Base-by-base conservation (phyloP, 2,888 invertebrate species). In the Oasisia sp. region DNA sequence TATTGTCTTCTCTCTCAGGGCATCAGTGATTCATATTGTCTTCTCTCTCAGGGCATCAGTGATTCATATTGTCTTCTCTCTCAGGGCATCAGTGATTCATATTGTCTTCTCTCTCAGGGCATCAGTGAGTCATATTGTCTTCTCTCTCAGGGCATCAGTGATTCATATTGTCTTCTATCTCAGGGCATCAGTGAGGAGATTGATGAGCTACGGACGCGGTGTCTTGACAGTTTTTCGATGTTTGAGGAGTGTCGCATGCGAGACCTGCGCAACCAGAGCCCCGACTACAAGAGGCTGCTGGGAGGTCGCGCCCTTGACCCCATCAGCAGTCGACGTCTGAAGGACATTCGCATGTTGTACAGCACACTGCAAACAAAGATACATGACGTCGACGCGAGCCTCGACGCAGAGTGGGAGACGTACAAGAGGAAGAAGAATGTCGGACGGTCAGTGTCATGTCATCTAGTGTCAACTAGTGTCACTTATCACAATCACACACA, bases 371-470 rank as follows among this genome's bases (percentile, higher is more conserved):
- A 98, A 94, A 97, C 97, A 0, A 98, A 98, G 94, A 95, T 98
- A 9, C 97, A 97, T 3, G 97, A 98, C 95, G 97, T 98, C 0
- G 97, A 97, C 93, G 97, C 97, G 93, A 97, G 97, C 2, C 97
- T 98, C 3, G 98, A 98, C 95, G 97, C 97, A 92, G 97, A 98
- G 94, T 98, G 98, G 98, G 97, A 97, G 50, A 97, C 97, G 93
- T 97, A 95, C 92, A 94, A 95, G 92, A 93, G 93, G 50, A 94
- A 94, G 92, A 95, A 95, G 45, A 94, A 92, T 32, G 89, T 92
- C 12, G 91, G 89, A 44, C 92, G 91, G 93, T 93, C 45, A 38
- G 91, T 91, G 11, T 45, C 91, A n/a, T 27, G 5, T 12, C n/a
- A n/a, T n/a, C 32, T 44, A 3, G 7, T 44, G 91, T 32, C 90